These are phyloP conservation scores for Cyprinodon diabolis DNA, from an alignment of 2,797 vertebrate species.

Conservation along the genomic window DNA sequence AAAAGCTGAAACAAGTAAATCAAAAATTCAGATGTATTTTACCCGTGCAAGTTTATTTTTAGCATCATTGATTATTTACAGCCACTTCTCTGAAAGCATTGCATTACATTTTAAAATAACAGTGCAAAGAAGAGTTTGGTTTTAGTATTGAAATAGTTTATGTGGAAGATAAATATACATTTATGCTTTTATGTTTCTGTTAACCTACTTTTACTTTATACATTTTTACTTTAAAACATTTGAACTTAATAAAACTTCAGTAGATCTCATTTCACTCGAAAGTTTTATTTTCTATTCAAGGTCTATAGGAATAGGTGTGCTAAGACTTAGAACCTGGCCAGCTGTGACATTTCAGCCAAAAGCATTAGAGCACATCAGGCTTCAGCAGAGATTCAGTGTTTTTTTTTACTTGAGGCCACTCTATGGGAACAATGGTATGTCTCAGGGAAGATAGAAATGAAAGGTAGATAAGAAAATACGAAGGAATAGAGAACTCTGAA, in stretches of 20 bases:
- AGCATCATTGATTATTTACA: constrained; percentile 19
- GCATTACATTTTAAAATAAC: constrained; percentile 13
- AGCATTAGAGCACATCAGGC: constrained; percentile 32
- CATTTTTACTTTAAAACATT: background rate
- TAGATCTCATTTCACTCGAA: background rate
- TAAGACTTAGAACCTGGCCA: constrained; percentile 16
- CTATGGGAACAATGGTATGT: constrained; percentile 22
- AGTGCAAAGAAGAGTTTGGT: constrained; percentile 3
- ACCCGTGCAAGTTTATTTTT: constrained; percentile 15
- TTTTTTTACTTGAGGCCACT: constrained; percentile 42
- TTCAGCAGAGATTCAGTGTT: constrained; percentile 24
- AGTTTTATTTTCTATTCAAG: constrained; percentile 14
- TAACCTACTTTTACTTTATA: background rate
- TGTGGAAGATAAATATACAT: background rate
- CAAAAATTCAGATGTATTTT: constrained; percentile 6
- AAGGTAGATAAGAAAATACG: constrained; percentile 5
- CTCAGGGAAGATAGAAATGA: constrained; percentile 7
- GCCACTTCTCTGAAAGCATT: constrained; percentile 15
- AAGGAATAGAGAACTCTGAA: constrained; percentile 1
- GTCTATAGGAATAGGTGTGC: constrained; percentile 15
- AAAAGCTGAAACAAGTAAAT: constrained; percentile 2
- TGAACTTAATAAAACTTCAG: background rate
- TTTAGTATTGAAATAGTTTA: background rate
- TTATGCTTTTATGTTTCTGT: background rate
- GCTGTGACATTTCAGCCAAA: constrained; percentile 46